Evolutionary conservation across 1,140 invertebrate genomes (phyloP), one percentile per base, ranked within the genome.

Genomic region (Zeugodacus cucurbitae): DNA sequence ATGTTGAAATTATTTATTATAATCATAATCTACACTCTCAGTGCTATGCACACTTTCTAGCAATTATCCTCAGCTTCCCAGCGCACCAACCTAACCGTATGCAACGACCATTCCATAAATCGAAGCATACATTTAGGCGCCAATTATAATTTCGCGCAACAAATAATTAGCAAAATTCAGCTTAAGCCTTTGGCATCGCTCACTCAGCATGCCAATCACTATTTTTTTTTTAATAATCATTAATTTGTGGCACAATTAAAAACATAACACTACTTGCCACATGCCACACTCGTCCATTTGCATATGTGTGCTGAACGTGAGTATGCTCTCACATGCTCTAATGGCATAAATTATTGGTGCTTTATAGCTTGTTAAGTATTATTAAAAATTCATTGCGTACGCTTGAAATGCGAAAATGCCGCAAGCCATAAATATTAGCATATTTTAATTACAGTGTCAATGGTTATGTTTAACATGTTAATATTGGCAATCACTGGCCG

Each of bases 361-460:
- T 32, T 22, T 32, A 17, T n/a, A 74, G 34, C 29, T 74, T 74
- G 17, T 74, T 74, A 37, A 74, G 34, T n/a, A 37, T 74, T 74
- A 74, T 74, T 74, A 74, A 74, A 74, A 74, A 74, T 74, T 41
- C 32, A 37, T 34, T 37, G 67, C 34, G 32, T 41, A 74, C 34
- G 67, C 34, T 37, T 67, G 17, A 74, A 74, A n/a, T 37, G 32
- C 67, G 34, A 0, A 74, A 74, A 41, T 22, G 29, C 67, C 34
- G 67, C 34, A 74, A 74, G 67, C 67, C 67, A 74, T 74, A 74
- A 74, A 74, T 74, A 74, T 74, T 74, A 37, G 67, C 67, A 74
- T 74, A 74, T 74, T 74, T 74, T 74, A 74, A 74, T 74, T 74
- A 74, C 67, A n/a, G 67, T 74, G 32, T 74, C 67, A 74, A 74